Evolutionary conservation across 2,888 invertebrate species (phyloP), one percentile per base, ranked within the genome.

Genomic region (Geotrupes spiniger): DNA sequence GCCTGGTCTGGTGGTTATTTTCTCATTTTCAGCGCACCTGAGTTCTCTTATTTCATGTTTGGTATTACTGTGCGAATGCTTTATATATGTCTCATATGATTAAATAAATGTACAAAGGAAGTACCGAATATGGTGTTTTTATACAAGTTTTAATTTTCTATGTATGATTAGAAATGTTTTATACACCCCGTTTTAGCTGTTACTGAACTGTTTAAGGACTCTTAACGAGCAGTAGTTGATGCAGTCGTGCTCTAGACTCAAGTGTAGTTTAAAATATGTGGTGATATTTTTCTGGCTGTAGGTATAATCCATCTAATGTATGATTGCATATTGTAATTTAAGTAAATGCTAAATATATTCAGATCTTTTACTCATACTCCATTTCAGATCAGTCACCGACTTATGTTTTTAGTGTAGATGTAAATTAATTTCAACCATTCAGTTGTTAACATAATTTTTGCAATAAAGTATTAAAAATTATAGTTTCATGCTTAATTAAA

Each of bases 51-150:
- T 72, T 73, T 74, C 71, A 70, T 73, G 69, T 74, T 74, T 74
- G 74, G 73, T 74, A 75, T 74, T 73, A 73, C 72, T 75, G 75
- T 75, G 74, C 74, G 75, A 75, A 75, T 75, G 75, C 76, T 75
- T 76, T 76, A 76, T 76, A 76, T 74, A 75, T 75, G 74, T 75
- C 74, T 74, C 73, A 74, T 72, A 50, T 73, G 71, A 72, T 72
- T 72, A 75, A 75, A 75, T 75, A 75, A 75, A 75, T 75, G 75
- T 76, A 75, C 74, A 76, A 75, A 76, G 72, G 72, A 74, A 74
- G 72, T 74, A 74, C 73, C 71, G 71, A 72, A 71, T 70, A 69
- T 70, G 70, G 70, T 72, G 72, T 72, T 73, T 73, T 72, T 73
- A 72, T 73, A 73, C 71, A 70, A 71, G 68, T 70, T 71, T 70